Conservation (phyloP, 2,797 vertebrate genomes). For the Malurus splendens region DNA sequence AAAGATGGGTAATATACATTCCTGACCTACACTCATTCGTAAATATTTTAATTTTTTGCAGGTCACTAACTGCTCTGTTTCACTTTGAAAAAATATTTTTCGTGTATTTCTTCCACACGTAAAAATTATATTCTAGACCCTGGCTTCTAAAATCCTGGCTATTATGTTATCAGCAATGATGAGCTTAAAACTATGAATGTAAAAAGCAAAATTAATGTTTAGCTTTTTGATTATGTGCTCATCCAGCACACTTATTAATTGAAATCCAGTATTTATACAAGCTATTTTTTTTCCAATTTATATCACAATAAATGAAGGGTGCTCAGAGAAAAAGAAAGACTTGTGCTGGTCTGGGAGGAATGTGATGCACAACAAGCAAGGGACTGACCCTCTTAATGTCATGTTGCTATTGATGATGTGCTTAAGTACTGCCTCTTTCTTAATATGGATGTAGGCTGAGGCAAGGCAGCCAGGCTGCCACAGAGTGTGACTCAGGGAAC, state of each 20-base stretch:
- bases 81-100: not conserved
- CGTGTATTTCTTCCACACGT: not conserved
- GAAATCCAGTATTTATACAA: not conserved
- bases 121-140: not conserved
- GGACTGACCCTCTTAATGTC: not conserved
- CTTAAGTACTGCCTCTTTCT: constrained; percentile 8
- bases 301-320: not conserved
- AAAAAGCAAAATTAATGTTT: not conserved
- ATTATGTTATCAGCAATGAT: not conserved
- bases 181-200: not conserved
- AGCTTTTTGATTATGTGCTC: not conserved
- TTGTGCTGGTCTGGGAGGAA: not conserved
- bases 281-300: not conserved
- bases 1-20: not conserved
- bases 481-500: constrained; percentile 20
- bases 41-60: not conserved
- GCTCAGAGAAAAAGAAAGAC: not conserved
- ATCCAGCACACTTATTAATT: not conserved
- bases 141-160: not conserved
- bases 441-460: constrained; percentile 30
- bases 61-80: not conserved
- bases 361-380: not conserved
- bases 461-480: not conserved
- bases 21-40: not conserved
- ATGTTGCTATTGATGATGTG: not conserved